Conservation (phyloP, 2,113 vertebrate genomes). For the Cynopterus brachyotis region DNA sequence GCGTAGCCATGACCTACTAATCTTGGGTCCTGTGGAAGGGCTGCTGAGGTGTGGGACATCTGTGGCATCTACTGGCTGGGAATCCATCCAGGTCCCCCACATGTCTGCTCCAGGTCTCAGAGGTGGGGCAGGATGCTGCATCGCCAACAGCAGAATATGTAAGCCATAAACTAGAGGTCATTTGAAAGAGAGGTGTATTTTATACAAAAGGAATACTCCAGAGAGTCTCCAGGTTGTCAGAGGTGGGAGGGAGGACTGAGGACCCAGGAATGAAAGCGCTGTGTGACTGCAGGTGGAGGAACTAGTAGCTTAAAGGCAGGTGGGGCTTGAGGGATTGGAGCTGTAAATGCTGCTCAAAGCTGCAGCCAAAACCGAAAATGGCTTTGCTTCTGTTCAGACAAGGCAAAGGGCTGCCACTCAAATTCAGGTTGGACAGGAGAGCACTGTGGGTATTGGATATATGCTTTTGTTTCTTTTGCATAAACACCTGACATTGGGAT, state of each 20-base stretch:
- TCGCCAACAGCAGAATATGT: not conserved
- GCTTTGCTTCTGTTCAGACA: not conserved
- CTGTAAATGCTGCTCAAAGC: not conserved
- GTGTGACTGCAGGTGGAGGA: not conserved
- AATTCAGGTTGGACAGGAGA: not conserved
- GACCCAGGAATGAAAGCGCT: not conserved
- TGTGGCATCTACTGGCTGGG: not conserved
- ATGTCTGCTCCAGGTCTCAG: not conserved
- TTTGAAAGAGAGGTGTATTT: not conserved
- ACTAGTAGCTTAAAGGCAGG: not conserved
- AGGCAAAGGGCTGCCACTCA: not conserved
- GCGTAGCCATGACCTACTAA: not conserved
- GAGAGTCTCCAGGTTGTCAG: not conserved
- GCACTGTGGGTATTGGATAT: not conserved
- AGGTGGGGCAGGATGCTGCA: not conserved
- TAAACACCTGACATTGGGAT: not conserved
- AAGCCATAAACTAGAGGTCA: not conserved
- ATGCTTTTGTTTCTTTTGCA: not conserved
- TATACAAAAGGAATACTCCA: not conserved
- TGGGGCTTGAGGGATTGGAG: not conserved
- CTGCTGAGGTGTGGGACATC: not conserved
- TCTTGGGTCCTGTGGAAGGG: not conserved
- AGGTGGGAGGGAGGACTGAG: not conserved
- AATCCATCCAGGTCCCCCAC: not conserved
- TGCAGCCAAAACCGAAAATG: not conserved